A percentile compares a stretch with the other conserved stretches of the same genome.
Conservation (phyloP, 2,797 vertebrate genomes). For the Spinibarbus caldwelli region DNA sequence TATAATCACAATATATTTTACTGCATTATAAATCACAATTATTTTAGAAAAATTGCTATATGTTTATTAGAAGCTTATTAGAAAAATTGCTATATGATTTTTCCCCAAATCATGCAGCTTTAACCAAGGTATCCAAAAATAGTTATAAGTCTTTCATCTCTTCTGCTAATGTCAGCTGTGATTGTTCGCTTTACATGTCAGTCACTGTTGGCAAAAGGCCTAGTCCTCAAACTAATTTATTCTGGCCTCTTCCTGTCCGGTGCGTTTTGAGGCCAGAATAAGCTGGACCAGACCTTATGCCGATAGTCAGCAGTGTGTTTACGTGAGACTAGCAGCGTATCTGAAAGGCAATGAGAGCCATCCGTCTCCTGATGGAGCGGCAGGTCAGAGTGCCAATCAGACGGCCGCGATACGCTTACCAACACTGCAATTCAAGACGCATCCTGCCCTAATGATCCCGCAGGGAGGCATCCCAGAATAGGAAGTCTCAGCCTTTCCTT, state of each 20-base stretch:
- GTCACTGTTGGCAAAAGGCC: not conserved
- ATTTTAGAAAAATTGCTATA: no score
- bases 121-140: not conserved
- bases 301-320: not conserved
- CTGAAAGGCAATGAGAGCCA: conserved; percentile 19
- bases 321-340: not conserved
- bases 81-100: no score
- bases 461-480: conserved; percentile 45
- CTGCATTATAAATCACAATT: no score
- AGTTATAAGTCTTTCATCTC: not conserved
- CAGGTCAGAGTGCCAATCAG: conserved; percentile 47
- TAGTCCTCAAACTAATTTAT: not conserved
- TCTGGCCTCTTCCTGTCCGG: not conserved
- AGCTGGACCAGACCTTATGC: not conserved
- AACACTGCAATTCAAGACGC: conserved; percentile 36
- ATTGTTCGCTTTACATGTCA: not conserved
- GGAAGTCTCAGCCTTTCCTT: conserved; percentile 27
- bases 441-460: conserved; percentile 40
- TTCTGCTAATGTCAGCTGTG: no score
- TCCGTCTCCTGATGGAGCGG: conserved; percentile 56
- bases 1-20: no score
- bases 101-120: not conserved
- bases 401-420: conserved; percentile 30
- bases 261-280: not conserved
- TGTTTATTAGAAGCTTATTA: no score